phyloP scores from a whole-genome alignment of 1,140 invertebrate genomes.

The Varroa destructor region DNA sequence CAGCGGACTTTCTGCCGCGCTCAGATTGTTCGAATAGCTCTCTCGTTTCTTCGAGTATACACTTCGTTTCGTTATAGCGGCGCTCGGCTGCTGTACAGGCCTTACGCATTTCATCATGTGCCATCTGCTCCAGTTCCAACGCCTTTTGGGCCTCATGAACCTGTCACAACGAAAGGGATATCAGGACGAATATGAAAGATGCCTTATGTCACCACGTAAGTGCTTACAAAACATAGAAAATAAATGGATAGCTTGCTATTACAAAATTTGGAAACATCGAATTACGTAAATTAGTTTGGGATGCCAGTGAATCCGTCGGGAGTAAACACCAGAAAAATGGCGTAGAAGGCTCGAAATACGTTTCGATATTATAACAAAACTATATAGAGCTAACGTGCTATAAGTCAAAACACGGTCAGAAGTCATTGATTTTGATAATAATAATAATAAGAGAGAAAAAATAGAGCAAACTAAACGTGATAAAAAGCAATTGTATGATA shows the following conservation, averaged over 20 bases:
- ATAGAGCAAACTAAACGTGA: background rate
- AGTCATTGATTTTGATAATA: background rate
- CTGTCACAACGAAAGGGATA: background rate
- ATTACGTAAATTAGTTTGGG: too few relatives aligned
- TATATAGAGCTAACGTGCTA: too few relatives aligned
- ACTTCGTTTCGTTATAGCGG: constrained; percentile 31
- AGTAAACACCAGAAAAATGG: too few relatives aligned
- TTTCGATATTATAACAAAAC: too few relatives aligned
- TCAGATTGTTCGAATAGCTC: constrained; percentile 42
- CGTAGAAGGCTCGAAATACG: too few relatives aligned
- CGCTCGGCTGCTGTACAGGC: constrained; percentile 5
- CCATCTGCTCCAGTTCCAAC: constrained; percentile 10
- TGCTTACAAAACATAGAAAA: too few relatives aligned
- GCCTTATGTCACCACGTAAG: too few relatives aligned
- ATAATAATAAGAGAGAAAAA: background rate
- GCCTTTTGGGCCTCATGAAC: constrained; percentile 8
- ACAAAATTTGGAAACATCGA: too few relatives aligned
- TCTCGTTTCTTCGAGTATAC: constrained; percentile 42
- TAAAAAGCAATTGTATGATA: background rate
- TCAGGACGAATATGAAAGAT: too few relatives aligned
- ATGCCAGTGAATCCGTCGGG: too few relatives aligned
- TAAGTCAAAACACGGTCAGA: background rate
- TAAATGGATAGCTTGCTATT: too few relatives aligned
- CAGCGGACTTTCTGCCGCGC: constrained; percentile 44
- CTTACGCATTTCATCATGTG: constrained; percentile 18